Conservation (phyloP, 2,113 vertebrate genomes). For the Sialia sialis region DNA sequence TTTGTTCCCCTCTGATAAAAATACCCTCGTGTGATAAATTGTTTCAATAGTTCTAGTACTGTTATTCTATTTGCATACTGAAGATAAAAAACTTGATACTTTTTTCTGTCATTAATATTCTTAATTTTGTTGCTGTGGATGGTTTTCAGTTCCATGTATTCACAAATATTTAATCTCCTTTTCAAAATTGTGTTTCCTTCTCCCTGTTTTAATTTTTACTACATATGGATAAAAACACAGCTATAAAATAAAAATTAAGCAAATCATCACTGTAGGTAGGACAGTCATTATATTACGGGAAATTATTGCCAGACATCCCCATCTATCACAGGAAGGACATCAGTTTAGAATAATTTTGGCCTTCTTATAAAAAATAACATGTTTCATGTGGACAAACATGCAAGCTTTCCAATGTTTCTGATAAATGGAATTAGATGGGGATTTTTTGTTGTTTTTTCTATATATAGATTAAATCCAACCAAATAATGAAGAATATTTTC, state of each 20-base stretch:
- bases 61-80: not conserved
- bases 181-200: not conserved
- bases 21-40: not conserved
- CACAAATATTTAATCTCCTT: not conserved
- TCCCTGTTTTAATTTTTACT: not conserved
- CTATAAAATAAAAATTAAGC: not conserved
- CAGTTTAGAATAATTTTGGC: not conserved
- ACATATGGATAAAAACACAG: not conserved
- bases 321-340: not conserved
- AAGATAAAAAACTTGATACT: not conserved
- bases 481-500: not conserved
- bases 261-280: not conserved
- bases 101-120: not conserved
- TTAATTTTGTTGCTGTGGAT: not conserved
- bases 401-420: not conserved
- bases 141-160: not conserved
- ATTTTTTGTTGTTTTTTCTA: not conserved
- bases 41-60: not conserved
- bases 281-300: not conserved
- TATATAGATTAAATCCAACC: not conserved
- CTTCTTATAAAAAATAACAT: not conserved
- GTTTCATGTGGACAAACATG: not conserved
- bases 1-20: not conserved
- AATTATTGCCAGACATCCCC: not conserved
- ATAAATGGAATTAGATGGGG: not conserved